Evolutionary conservation across 2,797 vertebrate genomes (phyloP), one percentile per base, ranked within the genome.

Genomic region (Anabas testudineus): DNA sequence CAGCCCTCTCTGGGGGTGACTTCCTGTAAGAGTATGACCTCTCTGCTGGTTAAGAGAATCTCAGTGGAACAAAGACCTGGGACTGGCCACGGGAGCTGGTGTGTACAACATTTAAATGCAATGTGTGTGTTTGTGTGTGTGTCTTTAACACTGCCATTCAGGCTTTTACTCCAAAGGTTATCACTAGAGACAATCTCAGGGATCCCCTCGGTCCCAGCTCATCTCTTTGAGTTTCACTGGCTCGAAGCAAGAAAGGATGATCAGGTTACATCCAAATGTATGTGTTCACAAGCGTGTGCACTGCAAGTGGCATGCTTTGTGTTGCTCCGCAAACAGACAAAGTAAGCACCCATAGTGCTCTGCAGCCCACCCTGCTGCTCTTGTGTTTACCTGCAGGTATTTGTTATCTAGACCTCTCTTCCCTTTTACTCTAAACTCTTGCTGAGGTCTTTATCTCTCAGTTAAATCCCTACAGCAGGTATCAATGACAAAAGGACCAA

Each of bases 401-500:
- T 93, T 92, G 91, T 93, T 92, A 91, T 93, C 91, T 90, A 32
- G 32, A 45, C 63, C 45, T 51, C 68, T 81, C 60, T 80, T 72
- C 54, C 32, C 74, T 68, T 58, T 43, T 46, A 67, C 54, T 78
- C 80, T 90, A 87, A 93, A 87, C 83, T 84, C 84, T 76, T 53
- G 51, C 86, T 52, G 70, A 87, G 84, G 88, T 88, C 88, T 93
- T 94, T 95, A 95, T 92, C 95, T 93, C 91, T 88, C 70, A 47
- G 71, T 74, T 61, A 83, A 90, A 91, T 92, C 90, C 91, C 90
- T 92, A 85, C 86, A 94, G 94, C 95, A 96, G 96, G 96, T 97
- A 97, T 98, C 96, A 89, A 69, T 96, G 95, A 97, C 95, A 95
- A 95, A 96, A 94, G 90, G 93, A 84, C 80, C 69, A 56, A 94